Evolutionary conservation across 2,797 vertebrate species (phyloP), one percentile per base, ranked within the genome.

Genomic region (Sternotherus odoratus): DNA sequence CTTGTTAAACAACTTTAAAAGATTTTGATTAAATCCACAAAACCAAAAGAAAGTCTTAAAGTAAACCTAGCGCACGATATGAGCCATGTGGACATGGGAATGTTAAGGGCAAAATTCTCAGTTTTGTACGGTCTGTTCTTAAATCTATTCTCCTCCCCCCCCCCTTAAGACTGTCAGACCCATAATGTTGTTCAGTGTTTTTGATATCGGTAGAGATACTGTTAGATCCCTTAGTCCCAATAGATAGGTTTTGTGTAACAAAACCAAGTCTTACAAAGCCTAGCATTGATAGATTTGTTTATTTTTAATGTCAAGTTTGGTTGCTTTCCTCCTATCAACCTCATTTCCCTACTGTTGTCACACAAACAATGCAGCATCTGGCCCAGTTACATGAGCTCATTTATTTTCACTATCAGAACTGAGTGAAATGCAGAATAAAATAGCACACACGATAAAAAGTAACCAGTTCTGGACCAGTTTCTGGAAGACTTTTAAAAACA

Each of bases 41-140:
- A 30, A 51, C n/a, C 50, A 46, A 83, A 83, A 33, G 51, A 82
- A 91, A 87, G 16, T 88, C 51, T 53, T 82, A 78, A 90, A 94
- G 69, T 83, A 36, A 1, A 5, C 72, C 51, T 53, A 86, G 28
- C 77, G 21, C 5, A 50, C 5, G 1, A 7, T 10, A 1, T 80
- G 39, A 74, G 77, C 85, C 23, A 17, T 26, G 50, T 63, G 33
- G 91, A 46, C 15, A 75, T 10, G 74, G 36, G 23, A 39, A 69
- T 69, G n/a, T 69, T 39, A 66, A 69, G 21, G 66, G 46, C 30
- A n/a, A 77, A 83, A 72, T 83, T 94, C 48, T 49, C 16, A 12
- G 12, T 9, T 39, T 54, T 79, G 3, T 79, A 39, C 74, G 13
- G 16, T 81, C 83, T 3, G 0, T 36, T 86, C 63, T 90, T 94